These are phyloP conservation scores for Drosophila tsacasi DNA, from an alignment of 1,140 invertebrate species.

Conservation along the genomic window DNA sequence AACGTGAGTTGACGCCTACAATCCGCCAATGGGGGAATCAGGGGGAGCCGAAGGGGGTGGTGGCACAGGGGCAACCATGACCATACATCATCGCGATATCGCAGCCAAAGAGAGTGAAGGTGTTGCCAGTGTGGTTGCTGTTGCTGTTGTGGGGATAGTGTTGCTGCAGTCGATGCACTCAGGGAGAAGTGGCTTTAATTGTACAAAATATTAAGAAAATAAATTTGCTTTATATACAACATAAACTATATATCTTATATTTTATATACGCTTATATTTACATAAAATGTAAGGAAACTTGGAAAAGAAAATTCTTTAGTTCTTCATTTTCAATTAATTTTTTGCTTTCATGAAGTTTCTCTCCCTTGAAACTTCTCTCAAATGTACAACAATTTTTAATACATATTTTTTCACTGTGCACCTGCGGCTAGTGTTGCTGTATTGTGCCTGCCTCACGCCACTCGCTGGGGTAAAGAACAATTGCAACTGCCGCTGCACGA, in stretches of 20 bases:
- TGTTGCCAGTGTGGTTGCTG: constrained; percentile 61
- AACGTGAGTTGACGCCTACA: constrained; percentile 85
- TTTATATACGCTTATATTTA: not conserved
- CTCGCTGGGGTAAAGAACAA: constrained; percentile 61
- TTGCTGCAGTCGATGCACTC: constrained; percentile 17
- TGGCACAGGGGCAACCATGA: constrained; percentile 35
- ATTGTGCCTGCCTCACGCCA: constrained; percentile 54
- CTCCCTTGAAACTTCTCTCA: not conserved
- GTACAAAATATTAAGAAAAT: not conserved
- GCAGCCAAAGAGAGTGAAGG: constrained; percentile 73
- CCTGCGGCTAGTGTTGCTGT: constrained; percentile 27
- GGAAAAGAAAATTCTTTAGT: not conserved
- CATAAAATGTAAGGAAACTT: too few relatives aligned
- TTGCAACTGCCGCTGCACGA: constrained; percentile 74
- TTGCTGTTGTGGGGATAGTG: constrained; percentile 31
- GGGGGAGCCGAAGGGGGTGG: not conserved
- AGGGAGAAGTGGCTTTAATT: not conserved
- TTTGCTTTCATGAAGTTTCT: not conserved
- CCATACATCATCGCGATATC: constrained; percentile 77
- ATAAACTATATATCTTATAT: not conserved
- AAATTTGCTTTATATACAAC: too few relatives aligned
- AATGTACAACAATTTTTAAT: not conserved
- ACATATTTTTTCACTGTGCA: not conserved
- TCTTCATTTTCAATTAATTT: not conserved
- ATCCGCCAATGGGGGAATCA: constrained; percentile 38